Conservation (phyloP, 2,888 invertebrate species). For the Polylopha cassiicola region DNA sequence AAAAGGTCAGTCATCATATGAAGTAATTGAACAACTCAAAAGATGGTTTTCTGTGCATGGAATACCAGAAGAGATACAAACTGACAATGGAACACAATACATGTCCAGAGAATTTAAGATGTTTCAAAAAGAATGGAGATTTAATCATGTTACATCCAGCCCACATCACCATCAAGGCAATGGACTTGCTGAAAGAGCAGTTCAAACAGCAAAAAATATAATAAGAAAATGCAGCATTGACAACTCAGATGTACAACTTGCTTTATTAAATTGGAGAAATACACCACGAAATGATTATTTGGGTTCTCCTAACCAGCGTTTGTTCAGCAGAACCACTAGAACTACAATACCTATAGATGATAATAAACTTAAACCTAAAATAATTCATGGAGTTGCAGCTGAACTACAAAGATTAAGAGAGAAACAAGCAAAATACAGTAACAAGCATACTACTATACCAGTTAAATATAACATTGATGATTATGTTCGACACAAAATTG, state of each 20-base stretch:
- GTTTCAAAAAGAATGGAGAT: constrained; percentile 20
- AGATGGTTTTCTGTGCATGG: constrained; percentile 14
- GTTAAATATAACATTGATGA: constrained; percentile 16
- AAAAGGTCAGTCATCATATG: constrained; percentile 7
- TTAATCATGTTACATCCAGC: constrained; percentile 15
- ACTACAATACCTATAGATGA: constrained; percentile 13
- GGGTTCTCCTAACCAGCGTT: constrained; percentile 16
- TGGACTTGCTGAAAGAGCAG: constrained; percentile 15
- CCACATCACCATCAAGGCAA: constrained; percentile 20
- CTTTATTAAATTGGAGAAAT: constrained; percentile 24
- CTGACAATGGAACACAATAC: constrained; percentile 17
- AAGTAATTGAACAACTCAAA: constrained; percentile 19
- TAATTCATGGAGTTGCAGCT: constrained; percentile 16
- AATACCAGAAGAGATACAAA: constrained; percentile 22
- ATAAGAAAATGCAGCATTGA: constrained; percentile 15
- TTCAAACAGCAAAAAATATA: constrained; percentile 9
- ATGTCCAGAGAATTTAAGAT: constrained; percentile 15
- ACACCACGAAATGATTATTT: constrained; percentile 20
- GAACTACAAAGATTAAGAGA: constrained; percentile 16
- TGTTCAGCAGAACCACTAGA: constrained; percentile 26
- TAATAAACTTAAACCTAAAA: constrained; percentile 9
- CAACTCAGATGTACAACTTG: constrained; percentile 23
- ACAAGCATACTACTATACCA: constrained; percentile 16
- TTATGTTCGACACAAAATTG: constrained; percentile 22
- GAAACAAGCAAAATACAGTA: constrained; percentile 16